A percentile compares a stretch with the other conserved stretches of the same genome.
Evolutionary conservation across 35 echinoderm and acorn worm species (phyloP).

Genomic region (Apostichopus parvimensis): DNA sequence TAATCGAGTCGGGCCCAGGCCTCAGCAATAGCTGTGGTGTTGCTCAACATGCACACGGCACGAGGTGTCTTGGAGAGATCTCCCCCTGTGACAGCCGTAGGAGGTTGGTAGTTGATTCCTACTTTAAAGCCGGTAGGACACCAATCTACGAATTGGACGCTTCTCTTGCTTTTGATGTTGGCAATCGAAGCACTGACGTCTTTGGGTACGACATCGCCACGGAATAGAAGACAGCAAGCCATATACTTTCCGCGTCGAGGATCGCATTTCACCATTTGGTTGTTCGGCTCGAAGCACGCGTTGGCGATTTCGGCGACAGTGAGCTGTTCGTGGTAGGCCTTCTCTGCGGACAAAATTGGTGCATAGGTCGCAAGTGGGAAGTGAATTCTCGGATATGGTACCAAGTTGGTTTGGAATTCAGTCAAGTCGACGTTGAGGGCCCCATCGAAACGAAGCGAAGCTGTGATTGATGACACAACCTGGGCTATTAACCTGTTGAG

Average conservation of each 20-base stretch:
- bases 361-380: conserved; percentile 66
- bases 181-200: conserved; percentile 59
- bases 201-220: conserved; percentile 66
- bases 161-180: conserved; percentile 59
- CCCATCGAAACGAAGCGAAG: conserved; percentile 62
- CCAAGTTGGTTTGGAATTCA: conserved; percentile 67
- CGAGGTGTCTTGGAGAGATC: conserved; percentile 56
- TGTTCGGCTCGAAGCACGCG: conserved; percentile 58
- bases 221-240: conserved; percentile 65
- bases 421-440: conserved; percentile 66
- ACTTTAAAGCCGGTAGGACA: conserved; percentile 53
- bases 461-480: conserved; percentile 29
- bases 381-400: conserved; percentile 63
- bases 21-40: conserved; percentile 52
- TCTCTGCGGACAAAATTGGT: conserved; percentile 58
- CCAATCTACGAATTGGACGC: conserved; percentile 58
- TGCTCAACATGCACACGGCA: conserved; percentile 36
- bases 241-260: conserved; percentile 62
- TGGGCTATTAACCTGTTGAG: not conserved
- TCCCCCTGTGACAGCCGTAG: conserved; percentile 52
- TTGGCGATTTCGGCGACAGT: conserved; percentile 64
- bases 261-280: conserved; percentile 69
- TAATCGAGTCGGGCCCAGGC: conserved; percentile 68
- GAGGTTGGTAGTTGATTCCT: conserved; percentile 61
- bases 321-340: conserved; percentile 67